Evolutionary conservation across 2,113 vertebrate species (phyloP), one percentile per base, ranked within the genome.

Genomic region (Podiceps cristatus): DNA sequence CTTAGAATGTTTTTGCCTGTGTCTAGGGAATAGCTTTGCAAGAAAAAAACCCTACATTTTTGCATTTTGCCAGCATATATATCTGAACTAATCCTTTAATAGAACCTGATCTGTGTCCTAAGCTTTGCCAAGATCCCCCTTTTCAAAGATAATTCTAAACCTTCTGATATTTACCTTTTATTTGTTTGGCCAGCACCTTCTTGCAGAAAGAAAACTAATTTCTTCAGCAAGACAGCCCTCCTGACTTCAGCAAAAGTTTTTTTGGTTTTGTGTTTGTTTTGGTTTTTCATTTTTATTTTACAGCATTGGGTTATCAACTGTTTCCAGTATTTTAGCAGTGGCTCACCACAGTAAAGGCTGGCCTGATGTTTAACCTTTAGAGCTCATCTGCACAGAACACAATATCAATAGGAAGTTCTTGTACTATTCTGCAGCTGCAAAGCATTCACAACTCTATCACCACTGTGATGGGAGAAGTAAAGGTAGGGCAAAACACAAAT

Each of bases 121-220:
- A 3, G 3, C 17, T 60, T 79, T 77, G 68, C 58, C 79, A 88
- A 94, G 68, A 74, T 93, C 96, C 79, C 37, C 63, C 56, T 91
- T 71, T 81, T 87, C 68, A 78, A 84, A 94, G n/a, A 71, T 67
- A 74, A 74, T 84, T 94, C 73, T 69, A 75, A 93, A 88, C 69
- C 0, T 27, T 64, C 37, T 59, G 49, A 52, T 89, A 75, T 40
- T 89, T 90, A 53, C 66, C 27, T 24, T 59, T 81, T 82, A 47
- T 63, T 73, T 67, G 91, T 67, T 68, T 91, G 58, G 52, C 35
- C 62, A 76, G 40, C 29, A 75, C 17, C 18, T 75, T 90, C 42
- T 64, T 82, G 14, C 40, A 79, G 71, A 73, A 94, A 89, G 25
- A 64, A 88, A 81, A 52, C 12, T 9, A 50, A 74, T 72, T 88